Evolutionary conservation across 1,140 invertebrate genomes (phyloP), one percentile per base, ranked within the genome.

Genomic region (Cryptotermes secundus): DNA sequence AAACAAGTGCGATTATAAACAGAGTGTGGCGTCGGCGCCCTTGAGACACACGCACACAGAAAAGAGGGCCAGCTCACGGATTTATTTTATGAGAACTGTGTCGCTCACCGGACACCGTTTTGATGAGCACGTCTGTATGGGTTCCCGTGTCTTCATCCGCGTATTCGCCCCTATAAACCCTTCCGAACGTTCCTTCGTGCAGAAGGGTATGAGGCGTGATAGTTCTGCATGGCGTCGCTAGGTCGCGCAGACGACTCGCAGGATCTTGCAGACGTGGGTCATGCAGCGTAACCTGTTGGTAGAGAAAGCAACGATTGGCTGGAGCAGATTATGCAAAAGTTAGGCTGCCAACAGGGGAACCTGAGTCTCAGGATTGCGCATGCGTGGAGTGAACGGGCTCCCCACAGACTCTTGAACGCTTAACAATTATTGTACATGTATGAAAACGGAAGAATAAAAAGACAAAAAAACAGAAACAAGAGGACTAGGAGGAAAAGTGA

Each of bases 161-260:
- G 87, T 95, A 90, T 49, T 93, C 93, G 45, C 96, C 96, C 86
- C 93, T 92, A 87, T 95, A 96, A 49, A 97, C 93, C 86, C 93
- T 92, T 2, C 96, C 96, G 87, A 96, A 97, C 80, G 96, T 97
- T 34, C 96, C 96, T 91, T 95, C 95, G 86, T 95, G 94, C 0
- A 93, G 90, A 22, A 95, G 88, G 65, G 92, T 92, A 84, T 93
- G 91, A 49, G 94, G 91, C 72, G 90, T 91, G 35, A 96, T 91
- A 42, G 93, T 92, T 0, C 93, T 92, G 24, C 94, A 91, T 59
- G 93, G 91, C 3, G 95, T 93, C 22, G 93, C 91, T 45, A 96
- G 91, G 80, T 93, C 90, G 38, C 94, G 92, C 7, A 95, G 91
- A 59, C 94, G 93, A 85, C 95, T 94, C 53, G 93, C 93, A 34